Evolutionary conservation across 2,797 vertebrate genomes (phyloP).

Genomic region (Sebastolobus altivelis): DNA sequence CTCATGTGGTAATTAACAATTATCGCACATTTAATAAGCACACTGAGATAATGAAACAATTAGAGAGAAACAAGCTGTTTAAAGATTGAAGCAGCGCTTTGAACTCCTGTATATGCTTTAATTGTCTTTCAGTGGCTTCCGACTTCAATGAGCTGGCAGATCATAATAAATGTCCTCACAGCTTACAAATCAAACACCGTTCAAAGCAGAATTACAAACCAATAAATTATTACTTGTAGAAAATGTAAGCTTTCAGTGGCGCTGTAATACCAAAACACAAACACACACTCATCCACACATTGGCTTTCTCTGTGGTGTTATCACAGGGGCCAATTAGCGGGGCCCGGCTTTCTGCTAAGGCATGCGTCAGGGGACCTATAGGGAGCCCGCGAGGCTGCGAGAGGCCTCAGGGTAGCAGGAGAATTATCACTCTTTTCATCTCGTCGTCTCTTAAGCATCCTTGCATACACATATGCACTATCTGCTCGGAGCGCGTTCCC

Average conservation of each 20-base stretch:
- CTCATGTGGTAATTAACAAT: slow-evolving; percentile 83
- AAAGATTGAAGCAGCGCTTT: slow-evolving; percentile 76
- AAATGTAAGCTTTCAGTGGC: slow-evolving; percentile 57
- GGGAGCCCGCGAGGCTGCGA: slow-evolving; percentile 79
- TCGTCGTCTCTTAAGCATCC: slow-evolving; percentile 72
- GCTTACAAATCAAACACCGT: slow-evolving; percentile 75
- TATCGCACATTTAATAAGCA: slow-evolving; percentile 85
- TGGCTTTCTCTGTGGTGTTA: slow-evolving; percentile 69
- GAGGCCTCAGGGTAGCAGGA: slow-evolving; percentile 81
- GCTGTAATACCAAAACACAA: slow-evolving; percentile 47
- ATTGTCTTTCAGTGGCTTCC: slow-evolving; percentile 73
- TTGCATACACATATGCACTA: slow-evolving; percentile 56
- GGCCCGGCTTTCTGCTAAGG: slow-evolving; percentile 80
- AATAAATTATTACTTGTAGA: slow-evolving; percentile 73
- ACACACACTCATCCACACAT: slow-evolving; percentile 49
- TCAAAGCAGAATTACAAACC: slow-evolving; percentile 75
- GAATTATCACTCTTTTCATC: slow-evolving; percentile 84
- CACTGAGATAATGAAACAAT: slow-evolving; percentile 84
- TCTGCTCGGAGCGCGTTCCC: slow-evolving; percentile 46
- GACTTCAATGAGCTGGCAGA: slow-evolving; percentile 68
- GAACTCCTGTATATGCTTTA: slow-evolving; percentile 72
- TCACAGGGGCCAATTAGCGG: slow-evolving; percentile 86
- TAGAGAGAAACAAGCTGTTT: slow-evolving; percentile 81
- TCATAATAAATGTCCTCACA: slow-evolving; percentile 70
- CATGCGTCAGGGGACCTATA: slow-evolving; percentile 78